Evolutionary conservation across 1,140 invertebrate species (phyloP).

Genomic region (Drosophila kohkoa): DNA sequence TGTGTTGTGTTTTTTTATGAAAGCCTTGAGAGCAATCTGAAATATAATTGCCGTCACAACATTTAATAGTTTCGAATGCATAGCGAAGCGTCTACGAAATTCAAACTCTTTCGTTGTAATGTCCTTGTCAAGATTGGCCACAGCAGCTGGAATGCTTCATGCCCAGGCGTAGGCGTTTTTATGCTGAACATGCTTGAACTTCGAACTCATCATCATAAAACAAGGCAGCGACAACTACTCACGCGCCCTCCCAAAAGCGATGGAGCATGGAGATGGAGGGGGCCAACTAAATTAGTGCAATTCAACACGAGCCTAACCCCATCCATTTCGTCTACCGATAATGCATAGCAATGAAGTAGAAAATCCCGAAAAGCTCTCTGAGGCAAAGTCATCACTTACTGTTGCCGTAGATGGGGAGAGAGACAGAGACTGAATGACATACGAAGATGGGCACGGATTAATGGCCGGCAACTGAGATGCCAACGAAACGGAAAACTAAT

Average conservation of each 20-base stretch:
- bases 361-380: constrained; percentile 78
- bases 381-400: constrained; percentile 61
- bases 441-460: constrained; percentile 59
- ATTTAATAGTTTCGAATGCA: constrained; percentile 12
- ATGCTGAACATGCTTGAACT: constrained; percentile 78
- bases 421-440: constrained; percentile 19
- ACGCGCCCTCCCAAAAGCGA: constrained; percentile 15
- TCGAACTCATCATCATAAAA: constrained; percentile 82
- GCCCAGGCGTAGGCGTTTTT: constrained; percentile 37
- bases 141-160: constrained; percentile 5
- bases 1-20: constrained; percentile 22
- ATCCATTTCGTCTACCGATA: constrained; percentile 56
- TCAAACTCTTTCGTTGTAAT: constrained; percentile 55
- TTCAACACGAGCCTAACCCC: constrained; percentile 67
- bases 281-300: constrained; percentile 73
- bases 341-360: constrained; percentile 77
- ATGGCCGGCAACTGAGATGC: constrained; percentile 66
- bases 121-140: constrained; percentile 37
- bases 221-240: constrained; percentile 65
- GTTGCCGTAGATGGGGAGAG: background rate
- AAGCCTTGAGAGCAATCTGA: constrained; percentile 59
- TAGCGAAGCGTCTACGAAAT: constrained; percentile 18
- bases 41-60: constrained; percentile 39
- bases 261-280: background rate
- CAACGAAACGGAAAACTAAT: constrained; percentile 82